A percentile compares a stretch with the other conserved stretches of the same genome.
Conservation (phyloP, 2,888 invertebrate species). For the Argyresthia goedartella region DNA sequence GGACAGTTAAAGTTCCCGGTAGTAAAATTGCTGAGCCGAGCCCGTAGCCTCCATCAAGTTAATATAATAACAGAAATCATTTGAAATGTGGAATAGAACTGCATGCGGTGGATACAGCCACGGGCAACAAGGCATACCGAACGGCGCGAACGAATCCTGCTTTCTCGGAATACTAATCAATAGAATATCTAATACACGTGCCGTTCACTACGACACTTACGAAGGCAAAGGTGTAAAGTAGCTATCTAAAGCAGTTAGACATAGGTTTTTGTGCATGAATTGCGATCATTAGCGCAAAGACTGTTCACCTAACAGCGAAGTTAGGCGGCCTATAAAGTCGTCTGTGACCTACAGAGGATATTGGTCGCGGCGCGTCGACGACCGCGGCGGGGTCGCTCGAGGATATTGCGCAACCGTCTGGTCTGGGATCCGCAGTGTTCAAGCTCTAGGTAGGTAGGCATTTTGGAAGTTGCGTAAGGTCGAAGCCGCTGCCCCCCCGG, state of each 20-base stretch:
- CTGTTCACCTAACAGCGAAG: background rate
- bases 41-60: background rate
- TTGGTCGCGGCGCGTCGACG: background rate
- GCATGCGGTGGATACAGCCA: too few relatives aligned
- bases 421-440: slow-evolving; percentile 30
- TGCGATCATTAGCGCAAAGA: background rate
- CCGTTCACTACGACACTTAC: background rate
- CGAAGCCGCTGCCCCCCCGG: slow-evolving; percentile 29
- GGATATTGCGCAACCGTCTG: slow-evolving; percentile 34
- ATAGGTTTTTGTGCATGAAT: background rate
- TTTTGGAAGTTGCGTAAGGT: slow-evolving; percentile 39
- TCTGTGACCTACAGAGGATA: too few relatives aligned
- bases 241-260: background rate
- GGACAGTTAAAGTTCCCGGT: slow-evolving; percentile 1
- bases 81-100: background rate
- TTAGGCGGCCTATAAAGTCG: background rate
- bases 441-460: slow-evolving; percentile 29
- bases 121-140: too few relatives aligned
- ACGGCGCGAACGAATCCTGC: slow-evolving; percentile 14
- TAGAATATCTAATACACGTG: background rate
- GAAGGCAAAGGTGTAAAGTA: background rate
- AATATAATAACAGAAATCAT: background rate
- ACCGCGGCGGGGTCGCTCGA: slow-evolving; percentile 3
- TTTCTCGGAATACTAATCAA: slow-evolving; percentile 22
- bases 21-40: slow-evolving; percentile 1